These are phyloP conservation scores for Hapalemur alaotrensis DNA, from an alignment of 2,797 vertebrate genomes.

Conservation along the genomic window DNA sequence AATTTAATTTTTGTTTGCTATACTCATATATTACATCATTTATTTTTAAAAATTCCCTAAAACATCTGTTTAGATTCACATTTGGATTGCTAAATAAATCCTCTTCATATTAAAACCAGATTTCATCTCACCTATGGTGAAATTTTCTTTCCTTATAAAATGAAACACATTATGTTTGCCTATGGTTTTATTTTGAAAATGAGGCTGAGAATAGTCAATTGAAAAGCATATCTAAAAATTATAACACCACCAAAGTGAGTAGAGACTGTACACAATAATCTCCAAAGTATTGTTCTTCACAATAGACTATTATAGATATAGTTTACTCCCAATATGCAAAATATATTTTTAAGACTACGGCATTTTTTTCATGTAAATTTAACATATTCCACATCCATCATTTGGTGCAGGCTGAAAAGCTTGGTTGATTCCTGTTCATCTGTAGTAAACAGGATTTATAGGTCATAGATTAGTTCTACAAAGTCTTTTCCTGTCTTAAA, in stretches of 20 bases:
- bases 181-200: conserved; percentile 57
- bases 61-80: conserved; percentile 56
- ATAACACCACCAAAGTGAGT: not conserved
- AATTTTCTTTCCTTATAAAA: conserved; percentile 40
- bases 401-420: conserved; percentile 48
- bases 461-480: conserved; percentile 66
- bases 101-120: conserved; percentile 51
- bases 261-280: not conserved
- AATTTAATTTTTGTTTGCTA: conserved; percentile 52
- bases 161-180: conserved; percentile 36
- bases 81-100: conserved; percentile 53
- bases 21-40: conserved; percentile 17
- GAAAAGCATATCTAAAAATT: conserved; percentile 48
- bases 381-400: conserved; percentile 24
- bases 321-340: conserved; percentile 36
- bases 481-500: conserved; percentile 71
- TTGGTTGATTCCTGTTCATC: conserved; percentile 62
- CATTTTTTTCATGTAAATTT: conserved; percentile 64
- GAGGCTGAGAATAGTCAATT: conserved; percentile 24
- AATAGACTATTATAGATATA: not conserved
- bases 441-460: conserved; percentile 76
- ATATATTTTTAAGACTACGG: conserved; percentile 42
- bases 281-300: conserved; percentile 25
- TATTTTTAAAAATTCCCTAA: conserved; percentile 23
- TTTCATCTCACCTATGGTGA: conserved; percentile 33